phyloP scores from a whole-genome alignment of 64 coral and sea anemone genomes.

The Catalaphyllia jardinei region DNA sequence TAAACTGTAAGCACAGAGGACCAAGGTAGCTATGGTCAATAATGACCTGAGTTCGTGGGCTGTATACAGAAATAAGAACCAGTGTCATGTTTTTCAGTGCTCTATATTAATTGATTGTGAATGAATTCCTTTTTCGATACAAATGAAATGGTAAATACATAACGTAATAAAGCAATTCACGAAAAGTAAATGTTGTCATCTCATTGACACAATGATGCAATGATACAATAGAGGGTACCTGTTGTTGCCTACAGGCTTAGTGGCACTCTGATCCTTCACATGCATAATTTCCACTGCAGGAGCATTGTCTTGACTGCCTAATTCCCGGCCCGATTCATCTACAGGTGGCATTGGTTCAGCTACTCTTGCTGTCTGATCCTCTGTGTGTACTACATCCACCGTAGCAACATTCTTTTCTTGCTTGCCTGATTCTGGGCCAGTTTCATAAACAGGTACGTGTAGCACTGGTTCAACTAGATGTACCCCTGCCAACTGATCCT shows the following conservation, averaged over 20 bases:
- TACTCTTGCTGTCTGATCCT: neutral
- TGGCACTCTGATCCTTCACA: neutral
- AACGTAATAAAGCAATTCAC: no score
- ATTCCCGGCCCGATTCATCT: neutral
- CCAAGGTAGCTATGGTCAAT: constrained; percentile 43
- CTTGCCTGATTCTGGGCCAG: neutral
- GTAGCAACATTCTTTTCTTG: neutral
- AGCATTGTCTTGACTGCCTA: neutral
- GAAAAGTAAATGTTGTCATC: no score
- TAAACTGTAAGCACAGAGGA: constrained; percentile 31
- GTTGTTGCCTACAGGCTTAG: neutral
- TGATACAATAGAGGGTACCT: neutral
- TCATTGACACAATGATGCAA: no score
- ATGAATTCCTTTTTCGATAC: no score
- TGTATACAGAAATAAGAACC: neutral
- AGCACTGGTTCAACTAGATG: neutral
- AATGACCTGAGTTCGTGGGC: constrained; percentile 17
- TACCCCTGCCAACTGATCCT: no score
- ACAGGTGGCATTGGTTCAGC: no score
- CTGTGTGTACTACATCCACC: neutral
- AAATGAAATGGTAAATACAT: no score
- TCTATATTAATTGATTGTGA: no score
- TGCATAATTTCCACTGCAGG: neutral
- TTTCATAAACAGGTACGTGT: neutral
- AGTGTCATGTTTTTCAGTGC: neutral